These are phyloP conservation scores for Machimus atricapillus DNA, from an alignment of 2,888 invertebrate species.

Conservation along the genomic window DNA sequence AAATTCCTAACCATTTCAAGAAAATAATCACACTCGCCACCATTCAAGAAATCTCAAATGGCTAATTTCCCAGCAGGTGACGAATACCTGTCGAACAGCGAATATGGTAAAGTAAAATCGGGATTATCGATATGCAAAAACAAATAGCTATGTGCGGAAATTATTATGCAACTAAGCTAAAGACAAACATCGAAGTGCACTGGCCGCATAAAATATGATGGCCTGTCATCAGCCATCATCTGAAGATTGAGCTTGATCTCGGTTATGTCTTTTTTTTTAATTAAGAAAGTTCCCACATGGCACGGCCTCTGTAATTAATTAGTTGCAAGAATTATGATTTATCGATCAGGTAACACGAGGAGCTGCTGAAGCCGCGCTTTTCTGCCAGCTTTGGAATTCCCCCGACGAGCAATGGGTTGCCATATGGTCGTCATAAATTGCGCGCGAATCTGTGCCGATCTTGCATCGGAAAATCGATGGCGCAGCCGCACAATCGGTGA, in stretches of 20 bases:
- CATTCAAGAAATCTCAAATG: neutral
- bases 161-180: neutral
- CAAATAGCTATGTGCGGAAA: neutral
- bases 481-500: neutral
- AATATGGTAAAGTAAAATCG: neutral
- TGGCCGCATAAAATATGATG: neutral
- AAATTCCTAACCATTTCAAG: neutral
- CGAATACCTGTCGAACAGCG: neutral
- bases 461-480: neutral
- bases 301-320: neutral
- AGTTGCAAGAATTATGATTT: constrained; percentile 28
- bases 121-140: neutral
- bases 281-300: constrained; percentile 20
- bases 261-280: neutral
- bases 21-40: neutral
- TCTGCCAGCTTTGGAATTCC: neutral
- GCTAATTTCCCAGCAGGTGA: neutral
- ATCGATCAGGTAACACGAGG: constrained; percentile 36
- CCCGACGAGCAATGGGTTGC: neutral
- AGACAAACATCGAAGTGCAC: neutral
- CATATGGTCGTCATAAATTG: constrained; percentile 30
- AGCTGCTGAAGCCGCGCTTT: neutral
- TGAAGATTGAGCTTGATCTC: neutral
- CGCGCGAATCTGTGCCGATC: constrained; percentile 5
- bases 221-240: neutral